Evolutionary conservation across 2,888 invertebrate genomes (phyloP), one percentile per base, ranked within the genome.

Genomic region (Drosophila subquinaria): DNA sequence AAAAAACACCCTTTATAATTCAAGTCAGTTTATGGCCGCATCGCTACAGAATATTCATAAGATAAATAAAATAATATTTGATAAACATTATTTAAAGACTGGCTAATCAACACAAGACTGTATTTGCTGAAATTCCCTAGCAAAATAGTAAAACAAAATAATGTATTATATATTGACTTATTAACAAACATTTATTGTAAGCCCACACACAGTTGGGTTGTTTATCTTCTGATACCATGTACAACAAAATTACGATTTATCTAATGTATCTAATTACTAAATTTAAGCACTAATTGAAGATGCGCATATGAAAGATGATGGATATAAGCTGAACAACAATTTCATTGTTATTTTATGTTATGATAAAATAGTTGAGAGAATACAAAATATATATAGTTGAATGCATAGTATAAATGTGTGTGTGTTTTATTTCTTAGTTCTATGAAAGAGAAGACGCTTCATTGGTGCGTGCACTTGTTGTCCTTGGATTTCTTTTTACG

Each of bases 381-480:
- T 30, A 68, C 20, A 60, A 72, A 64, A n/a, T 62, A n/a, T 47
- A 60, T 42, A 42, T 48, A 38, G 20, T 23, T 55, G 33, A 40
- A 59, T 43, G 40, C 38, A 35, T 52, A 43, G 8, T 43, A 48
- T 64, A 36, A 45, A 48, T 47, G 36, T 36, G 17, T 52, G 23
- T 40, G 27, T 50, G 20, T 42, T 47, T n/a, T 42, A 5, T n/a
- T 56, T 57, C 3, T 47, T 52, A 52, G 33, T 35, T 4, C 51
- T 65, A 60, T 52, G 45, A 33, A 9, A 43, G 36, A 20, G 55
- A 48, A 33, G 59, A 38, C 5, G 62, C 45, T 68, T 92, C 92
- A 95, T 89, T 95, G 95, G 85, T 95, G 95, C 79, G 94, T 95
- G 91, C 95, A 95, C 66, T 94, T 94, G 81, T 95, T 94, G 81